A percentile compares a stretch with the other conserved stretches of the same genome.
Conservation (phyloP, 92 coral and sea anemone species). For the Porites lobata region DNA sequence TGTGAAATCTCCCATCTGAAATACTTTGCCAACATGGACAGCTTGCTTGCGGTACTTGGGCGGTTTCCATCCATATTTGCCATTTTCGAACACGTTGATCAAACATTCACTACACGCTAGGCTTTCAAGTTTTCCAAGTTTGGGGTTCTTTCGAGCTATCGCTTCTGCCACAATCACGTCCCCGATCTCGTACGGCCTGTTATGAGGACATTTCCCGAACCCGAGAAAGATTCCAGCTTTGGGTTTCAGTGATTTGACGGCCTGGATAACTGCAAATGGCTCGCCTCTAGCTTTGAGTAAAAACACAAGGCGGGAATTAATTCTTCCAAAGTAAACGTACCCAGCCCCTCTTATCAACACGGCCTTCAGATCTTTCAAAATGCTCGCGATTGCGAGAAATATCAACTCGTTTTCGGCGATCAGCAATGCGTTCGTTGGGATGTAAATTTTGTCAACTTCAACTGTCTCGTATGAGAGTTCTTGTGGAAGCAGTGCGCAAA, state of each 20-base stretch:
- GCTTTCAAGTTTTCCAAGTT: constrained; percentile 18
- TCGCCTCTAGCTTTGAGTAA: constrained; percentile 28
- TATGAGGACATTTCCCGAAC: constrained; percentile 17
- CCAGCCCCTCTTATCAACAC: constrained; percentile 34
- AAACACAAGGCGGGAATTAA: constrained; percentile 25
- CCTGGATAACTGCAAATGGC: constrained; percentile 5
- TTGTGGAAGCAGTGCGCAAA: constrained; percentile 11
- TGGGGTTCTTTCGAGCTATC: constrained; percentile 7
- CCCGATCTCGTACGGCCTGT: constrained; percentile 34
- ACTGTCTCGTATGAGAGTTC: constrained; percentile 23
- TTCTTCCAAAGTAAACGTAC: constrained; percentile 34
- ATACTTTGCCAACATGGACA: constrained; percentile 44
- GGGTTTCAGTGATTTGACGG: constrained; percentile 25
- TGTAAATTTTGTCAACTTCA: constrained; percentile 24
- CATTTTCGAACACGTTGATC: constrained; percentile 48
- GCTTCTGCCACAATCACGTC: constrained; percentile 47
- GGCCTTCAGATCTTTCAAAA: constrained; percentile 30
- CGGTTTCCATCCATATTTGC: constrained; percentile 48
- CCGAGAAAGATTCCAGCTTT: constrained; percentile 39
- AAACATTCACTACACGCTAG: constrained; percentile 41
- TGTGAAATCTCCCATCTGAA: constrained; percentile 23
- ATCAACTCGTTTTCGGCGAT: constrained; percentile 49
- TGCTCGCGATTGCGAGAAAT: constrained; percentile 30
- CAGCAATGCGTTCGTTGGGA: constrained; percentile 46
- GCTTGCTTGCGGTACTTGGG: constrained; percentile 43